Evolutionary conservation across 1,140 invertebrate species (phyloP), one percentile per base, ranked within the genome.

Genomic region (Maniola jurtina): DNA sequence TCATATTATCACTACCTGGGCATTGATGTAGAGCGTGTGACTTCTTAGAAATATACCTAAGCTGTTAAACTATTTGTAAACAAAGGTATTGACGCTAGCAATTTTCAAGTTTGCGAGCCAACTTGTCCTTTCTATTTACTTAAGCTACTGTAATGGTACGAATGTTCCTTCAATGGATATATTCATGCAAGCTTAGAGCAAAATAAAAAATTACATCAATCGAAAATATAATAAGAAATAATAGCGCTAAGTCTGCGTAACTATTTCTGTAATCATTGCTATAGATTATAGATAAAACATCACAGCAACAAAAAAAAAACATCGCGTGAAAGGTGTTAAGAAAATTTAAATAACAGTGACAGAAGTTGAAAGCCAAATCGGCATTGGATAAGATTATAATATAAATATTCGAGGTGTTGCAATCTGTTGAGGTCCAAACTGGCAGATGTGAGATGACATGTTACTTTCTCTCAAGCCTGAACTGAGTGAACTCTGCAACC

Each of bases 381-480:
- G 65, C 71, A 73, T 75, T 73, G 68, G 64, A 73, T 73, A 69
- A 76, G 66, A 65, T 67, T 72, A 71, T 73, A 70, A 71, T 72
- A 77, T 76, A 80, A 76, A 79, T 82, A 77, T 76, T 76, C 58
- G 75, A 81, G 73, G 69, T 77, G 73, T 84, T 83, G 77, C 79
- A 76, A 72, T 73, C 65, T 68, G 50, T 67, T 67, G 68, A 70
- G 47, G 64, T 55, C 42, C 70, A 33, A 64, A 64, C 61, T 69
- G 72, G 75, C 75, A 81, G 77, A 83, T 69, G 72, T 74, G 73
- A 81, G 77, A 83, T 82, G 79, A 82, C 76, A 82, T 76, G 76
- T 64, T 73, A 84, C 85, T 88, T 88, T 88, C 85, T 88, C 85
- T 82, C 75, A 66, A 61, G 69, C 55, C 66, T 60, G 71, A 45